Base-by-base conservation (phyloP, 2,113 vertebrate genomes). In the Anguilla rostrata region DNA sequence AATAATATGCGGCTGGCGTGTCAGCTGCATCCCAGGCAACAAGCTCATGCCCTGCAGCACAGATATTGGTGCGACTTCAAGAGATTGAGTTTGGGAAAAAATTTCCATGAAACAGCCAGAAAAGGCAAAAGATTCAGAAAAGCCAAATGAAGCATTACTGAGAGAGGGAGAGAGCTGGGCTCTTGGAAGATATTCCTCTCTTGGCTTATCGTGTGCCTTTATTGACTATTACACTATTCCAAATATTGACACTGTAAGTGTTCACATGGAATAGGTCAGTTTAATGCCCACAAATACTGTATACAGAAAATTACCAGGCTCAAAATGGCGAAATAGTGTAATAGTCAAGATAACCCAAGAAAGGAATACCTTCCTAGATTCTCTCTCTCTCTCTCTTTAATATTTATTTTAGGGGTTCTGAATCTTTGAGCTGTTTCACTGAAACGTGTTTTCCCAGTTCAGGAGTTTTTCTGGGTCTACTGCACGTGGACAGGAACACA, bases 61-160 rank as follows among this genome's bases (percentile, higher is more conserved):
- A 40, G 71, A 75, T 84, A n/a, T 39, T 78, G 83, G 66, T 71
- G 22, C 82, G 4, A 39, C 82, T 83, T 56, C n/a, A 40, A 41
- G 66, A 78, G 66, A 84, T 84, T 84, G 83, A 46, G 43, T 84
- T 49, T 5, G 41, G 71, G 16, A 49, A 75, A 34, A 75, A 34
- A 75, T 71, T 71, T 75, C n/a, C 26, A 75, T 26, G 26, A 84
- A 78, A 84, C 39, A 78, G 63, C 66, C 82, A 12, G 49, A 29
- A 56, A 29, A 34, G n/a, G 46, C 5, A 83, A n/a, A 39, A 49
- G 53, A 83, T 83, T 4, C 82, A 34, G 71, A 75, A 75, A 75
- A n/a, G 22, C 71, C 22, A 75, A 75, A 75, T 71, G 3, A n/a
- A 71, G 9, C 63, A 71, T 75, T 75, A 12, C n/a, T 11, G 2